phyloP scores from a whole-genome alignment of 2,888 invertebrate species.

The Antheraea assamensis region DNA sequence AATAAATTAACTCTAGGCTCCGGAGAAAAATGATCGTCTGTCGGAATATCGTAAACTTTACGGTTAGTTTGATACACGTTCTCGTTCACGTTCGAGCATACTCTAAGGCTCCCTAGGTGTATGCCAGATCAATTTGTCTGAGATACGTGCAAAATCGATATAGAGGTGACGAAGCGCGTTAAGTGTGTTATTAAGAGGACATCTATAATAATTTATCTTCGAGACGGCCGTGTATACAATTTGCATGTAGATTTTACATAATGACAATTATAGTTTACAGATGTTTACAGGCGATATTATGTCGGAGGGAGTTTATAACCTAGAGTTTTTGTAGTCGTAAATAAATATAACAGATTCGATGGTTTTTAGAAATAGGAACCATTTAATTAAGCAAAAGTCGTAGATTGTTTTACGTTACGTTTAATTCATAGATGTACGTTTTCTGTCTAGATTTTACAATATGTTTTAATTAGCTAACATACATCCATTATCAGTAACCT shows the following conservation, averaged over 20 bases:
- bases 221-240: not conserved
- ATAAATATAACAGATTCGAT: too few species aligned
- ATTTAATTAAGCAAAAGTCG: too few species aligned
- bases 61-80: not conserved
- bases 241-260: not conserved
- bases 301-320: too few species aligned
- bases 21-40: not conserved
- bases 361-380: too few species aligned
- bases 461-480: too few species aligned
- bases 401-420: too few species aligned
- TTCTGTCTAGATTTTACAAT: too few species aligned
- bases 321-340: too few species aligned
- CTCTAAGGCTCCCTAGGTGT: not conserved
- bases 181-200: not conserved
- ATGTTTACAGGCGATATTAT: too few species aligned
- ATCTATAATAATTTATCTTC: not conserved
- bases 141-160: conserved; percentile 6
- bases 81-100: not conserved
- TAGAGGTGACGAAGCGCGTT: not conserved
- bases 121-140: conserved; percentile 4
- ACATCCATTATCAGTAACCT: too few species aligned
- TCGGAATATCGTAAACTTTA: not conserved
- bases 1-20: not conserved
- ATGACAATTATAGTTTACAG: too few species aligned
- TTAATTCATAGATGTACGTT: too few species aligned